Evolutionary conservation across 2,797 vertebrate genomes (phyloP), one percentile per base, ranked within the genome.

Genomic region (Macroramphosus scolopax): DNA sequence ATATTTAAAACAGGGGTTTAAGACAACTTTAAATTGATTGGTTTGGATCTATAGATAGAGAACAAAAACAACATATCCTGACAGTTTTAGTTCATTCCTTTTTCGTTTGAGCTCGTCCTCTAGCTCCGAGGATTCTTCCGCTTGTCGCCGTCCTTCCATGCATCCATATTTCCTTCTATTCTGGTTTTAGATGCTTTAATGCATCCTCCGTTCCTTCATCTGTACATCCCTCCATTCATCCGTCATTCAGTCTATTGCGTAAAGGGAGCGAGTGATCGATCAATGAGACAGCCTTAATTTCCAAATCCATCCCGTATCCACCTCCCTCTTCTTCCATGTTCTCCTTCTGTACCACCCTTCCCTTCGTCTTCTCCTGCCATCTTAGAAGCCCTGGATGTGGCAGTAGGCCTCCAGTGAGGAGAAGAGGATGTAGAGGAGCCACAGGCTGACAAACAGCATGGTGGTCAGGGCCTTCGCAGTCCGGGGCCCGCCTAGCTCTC

Each of bases 341-440:
- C 33, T 70, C 42, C 52, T 47, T 49, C 61, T 49, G 30, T 61
- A 47, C 33, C 75, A 41, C 39, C 62, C 51, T 69, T 64, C 30
- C 32, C 50, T 53, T 70, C 35, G 2, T 42, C 33, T 26, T 34
- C 59, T 69, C 39, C 33, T 1, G 18, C 35, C 47, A n/a, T 39
- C 51, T 69, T 93, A 98, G 94, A 99, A 99, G 91, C 94, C 96
- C 82, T 91, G 89, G 92, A 99, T 95, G 92, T 98, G 96, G 92
- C 97, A 99, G 90, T 99, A 99, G 86, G 95, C 96, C 91, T 99
- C 97, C 90, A 99, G 92, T 64, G 96, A 98, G 80, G 96, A 98
- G 92, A 98, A 97, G 79, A 98, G 92, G 92, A 99, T 98, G 92
- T 99, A 99, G 90, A 98, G 89, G 75, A 99, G 92, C 97, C 97